Evolutionary conservation across 2,113 vertebrate genomes (phyloP), one percentile per base, ranked within the genome.

Genomic region (human): DNA sequence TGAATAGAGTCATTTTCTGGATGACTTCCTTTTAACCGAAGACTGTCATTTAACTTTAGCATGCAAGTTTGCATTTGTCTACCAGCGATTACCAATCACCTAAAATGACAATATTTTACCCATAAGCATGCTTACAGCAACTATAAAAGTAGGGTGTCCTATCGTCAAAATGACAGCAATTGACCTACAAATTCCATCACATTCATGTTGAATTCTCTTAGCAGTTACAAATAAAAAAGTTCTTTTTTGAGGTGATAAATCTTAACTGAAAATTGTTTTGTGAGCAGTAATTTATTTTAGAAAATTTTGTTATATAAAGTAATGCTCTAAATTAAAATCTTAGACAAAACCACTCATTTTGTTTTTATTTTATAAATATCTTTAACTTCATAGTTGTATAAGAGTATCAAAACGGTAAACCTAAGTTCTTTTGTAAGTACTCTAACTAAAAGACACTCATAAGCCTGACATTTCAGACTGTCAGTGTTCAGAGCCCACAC

Each of bases 21-120:
- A 97, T 45, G 40, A 97, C 17, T 64, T 81, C 35, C 23, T 84
- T 81, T 81, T 55, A 97, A 84, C 11, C 3, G 50, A 96, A 89
- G 35, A 92, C 0, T 45, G 35, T n/a, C 20, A 82, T 68, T 87
- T 96, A 95, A 91, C 30, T 75, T 84, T 68, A 90, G 55, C 30
- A 70, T 4, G 9, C n/a, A 82, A 75, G 43, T 90, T 82, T 95
- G 38, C 40, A 48, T 90, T 80, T 91, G 38, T 81, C 50, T 93
- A 38, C 68, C 64, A 57, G 14, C 76, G 72, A 88, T 70, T 76
- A 73, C 6, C 61, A 73, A 78, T 52, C 59, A 87, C 27, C 22
- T 10, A 73, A 22, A 90, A 73, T 50, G 79, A 90, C 17, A 95
- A 59, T n/a, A 94, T 61, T 90, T 93, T 91, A 90, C 57, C 22